A percentile compares a stretch with the other conserved stretches of the same genome.
phyloP scores from a whole-genome alignment of 2,888 invertebrate genomes.

The Euzophera pinguis region DNA sequence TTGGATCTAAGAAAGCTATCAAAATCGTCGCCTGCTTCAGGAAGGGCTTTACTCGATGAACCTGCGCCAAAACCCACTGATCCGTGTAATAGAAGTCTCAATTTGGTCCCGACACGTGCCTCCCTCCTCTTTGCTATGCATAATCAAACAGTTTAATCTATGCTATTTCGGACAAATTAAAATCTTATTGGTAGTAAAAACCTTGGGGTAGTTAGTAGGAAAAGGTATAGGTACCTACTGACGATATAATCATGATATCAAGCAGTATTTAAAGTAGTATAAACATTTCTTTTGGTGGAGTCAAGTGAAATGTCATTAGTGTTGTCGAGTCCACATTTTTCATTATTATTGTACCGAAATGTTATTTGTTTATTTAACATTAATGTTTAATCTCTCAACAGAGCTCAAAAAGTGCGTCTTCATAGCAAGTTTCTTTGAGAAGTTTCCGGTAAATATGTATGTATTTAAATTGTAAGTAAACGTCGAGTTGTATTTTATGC shows the following conservation, averaged over 20 bases:
- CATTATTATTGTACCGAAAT: not conserved
- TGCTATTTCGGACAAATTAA: not conserved
- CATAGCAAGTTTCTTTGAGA: conserved; percentile 13
- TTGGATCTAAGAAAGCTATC: conserved; percentile 41
- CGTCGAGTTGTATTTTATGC: conserved; percentile 57
- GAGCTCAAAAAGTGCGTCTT: not conserved
- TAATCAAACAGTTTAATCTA: conserved; percentile 23
- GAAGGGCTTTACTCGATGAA: conserved; percentile 57
- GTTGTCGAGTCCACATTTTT: not conserved
- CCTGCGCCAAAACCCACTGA: conserved; percentile 60
- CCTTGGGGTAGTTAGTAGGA: too few species aligned
- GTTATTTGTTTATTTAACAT: not conserved
- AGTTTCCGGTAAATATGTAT: conserved; percentile 16
- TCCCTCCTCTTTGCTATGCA: conserved; percentile 39
- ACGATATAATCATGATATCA: too few species aligned
- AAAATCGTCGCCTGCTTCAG: conserved; percentile 47
- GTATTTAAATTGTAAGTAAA: conserved; percentile 46
- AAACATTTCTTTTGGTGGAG: too few species aligned
- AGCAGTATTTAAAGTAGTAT: too few species aligned
- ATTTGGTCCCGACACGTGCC: conserved; percentile 42
- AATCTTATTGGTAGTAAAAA: not conserved
- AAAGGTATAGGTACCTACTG: too few species aligned
- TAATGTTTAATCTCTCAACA: conserved; percentile 1
- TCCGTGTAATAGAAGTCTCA: conserved; percentile 71
- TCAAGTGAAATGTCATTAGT: not conserved